These are phyloP conservation scores for Stenchaetothrips biformis DNA, from an alignment of 2,888 invertebrate species.

Conservation along the genomic window DNA sequence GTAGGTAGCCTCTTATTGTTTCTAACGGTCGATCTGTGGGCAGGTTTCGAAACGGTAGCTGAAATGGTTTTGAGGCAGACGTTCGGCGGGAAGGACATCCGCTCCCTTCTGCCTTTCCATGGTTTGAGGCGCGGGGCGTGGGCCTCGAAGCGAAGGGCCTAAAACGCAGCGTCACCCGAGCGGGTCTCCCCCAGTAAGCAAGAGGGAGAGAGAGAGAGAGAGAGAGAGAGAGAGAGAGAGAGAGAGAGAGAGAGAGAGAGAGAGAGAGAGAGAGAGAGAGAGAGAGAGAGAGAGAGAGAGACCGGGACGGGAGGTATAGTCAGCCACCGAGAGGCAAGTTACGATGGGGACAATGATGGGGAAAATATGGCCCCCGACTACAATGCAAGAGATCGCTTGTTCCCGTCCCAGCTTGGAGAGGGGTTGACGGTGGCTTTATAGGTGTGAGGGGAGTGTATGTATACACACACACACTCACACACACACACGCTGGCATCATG, in stretches of 20 bases:
- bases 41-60: no score
- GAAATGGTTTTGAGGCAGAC: no score
- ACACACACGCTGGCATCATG: background rate
- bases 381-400: constrained; percentile 1
- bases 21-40: no score
- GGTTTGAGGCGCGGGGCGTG: no score
- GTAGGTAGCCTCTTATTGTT: no score
- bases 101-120: no score
- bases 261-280: background rate
- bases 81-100: no score
- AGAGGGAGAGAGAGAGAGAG: background rate
- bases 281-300: background rate
- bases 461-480: background rate
- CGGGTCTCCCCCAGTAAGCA: no score
- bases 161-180: no score
- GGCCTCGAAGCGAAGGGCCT: no score
- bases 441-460: background rate
- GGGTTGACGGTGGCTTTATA: background rate
- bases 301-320: background rate
- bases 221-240: background rate
- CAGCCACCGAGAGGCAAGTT: background rate
- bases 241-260: background rate
- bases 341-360: constrained; percentile 22
- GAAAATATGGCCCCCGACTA: constrained; percentile 19
- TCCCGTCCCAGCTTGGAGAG: background rate